These are phyloP conservation scores for Phylloscopus collybita DNA, from an alignment of 2,797 vertebrate genomes.

Conservation along the genomic window DNA sequence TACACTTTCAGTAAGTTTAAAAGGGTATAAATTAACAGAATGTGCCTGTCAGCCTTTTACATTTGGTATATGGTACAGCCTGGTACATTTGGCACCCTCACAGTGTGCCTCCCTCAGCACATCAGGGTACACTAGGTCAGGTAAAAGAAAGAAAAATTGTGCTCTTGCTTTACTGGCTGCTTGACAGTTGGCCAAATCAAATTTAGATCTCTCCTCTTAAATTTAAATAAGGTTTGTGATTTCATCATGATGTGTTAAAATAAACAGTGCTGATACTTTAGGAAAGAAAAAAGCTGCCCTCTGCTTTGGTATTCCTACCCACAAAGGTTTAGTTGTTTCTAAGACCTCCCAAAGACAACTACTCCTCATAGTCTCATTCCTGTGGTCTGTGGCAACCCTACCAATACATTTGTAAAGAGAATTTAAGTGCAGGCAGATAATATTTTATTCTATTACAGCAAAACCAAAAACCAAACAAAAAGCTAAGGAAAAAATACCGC, in stretches of 20 bases:
- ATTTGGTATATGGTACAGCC: background rate
- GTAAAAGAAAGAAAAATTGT: background rate
- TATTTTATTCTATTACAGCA: conserved; percentile 55
- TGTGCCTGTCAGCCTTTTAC: background rate
- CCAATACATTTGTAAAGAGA: conserved; percentile 15
- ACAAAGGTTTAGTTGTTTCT: conserved; percentile 20
- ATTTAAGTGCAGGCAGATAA: conserved; percentile 38
- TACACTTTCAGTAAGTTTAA: background rate
- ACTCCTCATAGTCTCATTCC: conserved; percentile 44
- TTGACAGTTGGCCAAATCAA: background rate
- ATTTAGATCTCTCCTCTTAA: background rate
- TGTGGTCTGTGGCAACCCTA: conserved; percentile 54
- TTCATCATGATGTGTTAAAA: conserved; percentile 4
- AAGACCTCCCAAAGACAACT: conserved; percentile 40
- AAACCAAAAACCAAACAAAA: conserved; percentile 23
- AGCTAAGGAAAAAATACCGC: background rate
- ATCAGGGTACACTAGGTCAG: background rate
- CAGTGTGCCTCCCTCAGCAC: background rate
- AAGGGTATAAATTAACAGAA: background rate
- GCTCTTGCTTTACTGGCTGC: background rate
- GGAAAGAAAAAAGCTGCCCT: background rate
- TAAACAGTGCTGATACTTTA: conserved; percentile 16
- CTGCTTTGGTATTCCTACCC: background rate
- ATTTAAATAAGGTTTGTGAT: background rate
- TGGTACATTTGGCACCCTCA: background rate